Percentiles rank a stretch among this genome's conserved stretches.
Evolutionary conservation across 2,888 invertebrate species (phyloP).

Genomic region (Dorcus hopei): DNA sequence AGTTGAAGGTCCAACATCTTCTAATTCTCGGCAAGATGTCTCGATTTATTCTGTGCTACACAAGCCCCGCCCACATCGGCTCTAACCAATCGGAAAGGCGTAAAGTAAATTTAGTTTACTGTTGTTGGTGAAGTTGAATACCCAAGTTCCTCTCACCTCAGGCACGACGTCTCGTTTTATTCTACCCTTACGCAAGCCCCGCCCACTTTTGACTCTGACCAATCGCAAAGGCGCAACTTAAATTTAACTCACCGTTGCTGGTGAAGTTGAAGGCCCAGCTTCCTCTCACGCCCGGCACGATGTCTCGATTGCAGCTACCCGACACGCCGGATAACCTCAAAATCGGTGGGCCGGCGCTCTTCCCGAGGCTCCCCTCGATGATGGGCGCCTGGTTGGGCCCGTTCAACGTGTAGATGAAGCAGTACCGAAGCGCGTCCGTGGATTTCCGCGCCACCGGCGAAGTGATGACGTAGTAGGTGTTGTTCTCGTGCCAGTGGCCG

Average conservation of each 20-base stretch:
- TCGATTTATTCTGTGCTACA: too few relatives aligned
- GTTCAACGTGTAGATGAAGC: conserved; percentile 59
- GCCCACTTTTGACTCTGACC: too few relatives aligned
- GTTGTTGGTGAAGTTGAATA: too few relatives aligned
- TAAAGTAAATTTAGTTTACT: too few relatives aligned
- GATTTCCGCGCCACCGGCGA: conserved; percentile 55
- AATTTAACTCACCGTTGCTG: conserved; percentile 55
- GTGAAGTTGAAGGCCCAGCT: conserved; percentile 65
- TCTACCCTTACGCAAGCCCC: too few relatives aligned
- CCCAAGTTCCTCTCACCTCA: too few relatives aligned
- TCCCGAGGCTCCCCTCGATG: conserved; percentile 27
- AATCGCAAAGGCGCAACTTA: too few relatives aligned
- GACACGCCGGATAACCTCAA: conserved; percentile 54
- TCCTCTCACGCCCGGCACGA: conserved; percentile 54
- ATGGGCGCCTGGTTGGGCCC: conserved; percentile 27
- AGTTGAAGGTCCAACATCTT: too few relatives aligned
- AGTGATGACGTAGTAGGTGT: conserved; percentile 65
- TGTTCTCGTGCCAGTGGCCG: conserved; percentile 68
- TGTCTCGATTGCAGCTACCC: conserved; percentile 58
- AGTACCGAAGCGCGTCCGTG: conserved; percentile 56
- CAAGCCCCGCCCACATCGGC: too few relatives aligned
- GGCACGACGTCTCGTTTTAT: too few relatives aligned
- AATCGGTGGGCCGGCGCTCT: conserved; percentile 36
- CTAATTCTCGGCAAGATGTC: too few relatives aligned
- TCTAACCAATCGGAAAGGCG: too few relatives aligned